These are phyloP conservation scores for Tenthredo distinguenda DNA, from an alignment of 2,888 invertebrate species.

Conservation along the genomic window DNA sequence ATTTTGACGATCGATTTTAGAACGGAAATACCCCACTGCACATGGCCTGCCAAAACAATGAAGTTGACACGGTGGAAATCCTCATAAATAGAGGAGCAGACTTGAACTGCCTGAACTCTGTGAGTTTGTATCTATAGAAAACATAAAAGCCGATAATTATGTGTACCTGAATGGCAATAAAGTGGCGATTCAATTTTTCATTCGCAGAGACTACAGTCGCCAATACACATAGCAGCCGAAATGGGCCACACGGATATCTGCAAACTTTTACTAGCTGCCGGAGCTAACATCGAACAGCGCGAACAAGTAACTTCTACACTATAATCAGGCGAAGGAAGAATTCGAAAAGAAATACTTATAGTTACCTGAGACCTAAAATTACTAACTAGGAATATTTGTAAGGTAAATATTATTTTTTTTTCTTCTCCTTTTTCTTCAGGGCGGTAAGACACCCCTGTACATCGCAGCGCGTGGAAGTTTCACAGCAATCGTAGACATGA, in stretches of 20 bases:
- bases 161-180: background rate
- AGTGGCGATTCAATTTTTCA: background rate
- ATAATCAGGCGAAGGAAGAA: background rate
- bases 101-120: conserved; percentile 86
- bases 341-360: conserved; percentile 47
- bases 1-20: conserved; percentile 73
- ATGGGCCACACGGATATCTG: conserved; percentile 85
- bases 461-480: conserved; percentile 90
- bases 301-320: conserved; percentile 78
- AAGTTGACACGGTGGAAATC: conserved; percentile 85
- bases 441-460: conserved; percentile 86
- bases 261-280: conserved; percentile 82
- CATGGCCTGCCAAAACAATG: conserved; percentile 87
- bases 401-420: background rate
- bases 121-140: conserved; percentile 74
- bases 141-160: background rate
- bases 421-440: conserved; percentile 74
- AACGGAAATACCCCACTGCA: conserved; percentile 87
- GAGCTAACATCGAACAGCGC: conserved; percentile 84
- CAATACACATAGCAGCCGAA: conserved; percentile 89
- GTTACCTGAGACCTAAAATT: background rate
- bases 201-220: conserved; percentile 85
- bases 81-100: conserved; percentile 86
- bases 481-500: conserved; percentile 90
- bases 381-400: conserved; percentile 21